Conservation (phyloP, 2,888 invertebrate species). For the Thumatha senex region DNA sequence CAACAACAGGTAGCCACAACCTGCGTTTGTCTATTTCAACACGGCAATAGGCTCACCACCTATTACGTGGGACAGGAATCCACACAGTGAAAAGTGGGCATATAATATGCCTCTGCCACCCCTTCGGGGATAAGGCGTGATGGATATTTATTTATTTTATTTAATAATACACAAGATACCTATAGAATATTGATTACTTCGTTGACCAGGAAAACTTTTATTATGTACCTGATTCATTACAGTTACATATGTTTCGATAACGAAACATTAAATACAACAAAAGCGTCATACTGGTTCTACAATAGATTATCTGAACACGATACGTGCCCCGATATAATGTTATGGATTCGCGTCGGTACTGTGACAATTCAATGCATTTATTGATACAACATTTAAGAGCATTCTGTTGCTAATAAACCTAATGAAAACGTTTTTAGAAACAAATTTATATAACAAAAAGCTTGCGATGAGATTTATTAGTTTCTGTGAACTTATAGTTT, state of each 20-base stretch:
- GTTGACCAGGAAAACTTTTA: slow-evolving; percentile 6
- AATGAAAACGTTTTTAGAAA: too few species aligned
- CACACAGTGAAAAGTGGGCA: too few species aligned
- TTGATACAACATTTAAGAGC: slow-evolving; percentile 53
- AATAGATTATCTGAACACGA: slow-evolving; percentile 74
- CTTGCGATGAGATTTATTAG: too few species aligned
- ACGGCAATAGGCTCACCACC: too few species aligned
- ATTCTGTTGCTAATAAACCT: not conserved
- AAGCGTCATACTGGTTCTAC: slow-evolving; percentile 74
- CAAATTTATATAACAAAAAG: too few species aligned
- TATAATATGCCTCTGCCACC: too few species aligned
- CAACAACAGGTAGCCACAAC: too few species aligned
- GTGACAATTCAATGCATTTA: slow-evolving; percentile 52
- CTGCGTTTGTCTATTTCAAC: too few species aligned
- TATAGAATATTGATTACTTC: not conserved
- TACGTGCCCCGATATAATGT: slow-evolving; percentile 80
- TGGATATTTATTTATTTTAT: too few species aligned
- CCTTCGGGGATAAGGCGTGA: too few species aligned
- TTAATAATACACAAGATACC: slow-evolving; percentile 8
- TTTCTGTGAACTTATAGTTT: too few species aligned
- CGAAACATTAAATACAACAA: slow-evolving; percentile 68
- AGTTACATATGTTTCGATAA: slow-evolving; percentile 53
- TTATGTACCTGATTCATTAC: slow-evolving; percentile 29
- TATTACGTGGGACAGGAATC: too few species aligned
- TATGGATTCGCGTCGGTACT: slow-evolving; percentile 52